phyloP scores from a whole-genome alignment of 2,888 invertebrate species.

The Clitarchus hookeri region DNA sequence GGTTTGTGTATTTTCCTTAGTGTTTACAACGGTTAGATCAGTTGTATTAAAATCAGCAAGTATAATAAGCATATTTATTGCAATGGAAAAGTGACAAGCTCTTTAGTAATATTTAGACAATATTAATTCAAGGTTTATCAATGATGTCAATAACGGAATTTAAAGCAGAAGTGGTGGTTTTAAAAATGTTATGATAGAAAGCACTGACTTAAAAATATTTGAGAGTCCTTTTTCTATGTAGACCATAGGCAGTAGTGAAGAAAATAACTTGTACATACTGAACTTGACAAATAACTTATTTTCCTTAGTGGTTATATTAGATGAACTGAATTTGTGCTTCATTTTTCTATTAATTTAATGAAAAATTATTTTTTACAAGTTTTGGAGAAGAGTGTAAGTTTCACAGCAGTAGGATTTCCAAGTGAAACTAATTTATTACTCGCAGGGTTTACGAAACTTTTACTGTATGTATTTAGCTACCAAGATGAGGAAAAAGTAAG shows the following conservation, averaged over 20 bases:
- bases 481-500: not conserved
- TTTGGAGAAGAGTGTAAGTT: not conserved
- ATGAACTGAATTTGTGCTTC: not conserved
- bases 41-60: not conserved
- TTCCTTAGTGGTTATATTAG: not conserved
- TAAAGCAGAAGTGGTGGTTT: not conserved
- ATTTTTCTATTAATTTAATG: constrained; percentile 14
- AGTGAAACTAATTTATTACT: not conserved
- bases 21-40: not conserved
- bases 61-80: not conserved
- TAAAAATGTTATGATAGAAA: not conserved
- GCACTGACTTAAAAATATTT: not conserved
- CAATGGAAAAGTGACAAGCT: not conserved
- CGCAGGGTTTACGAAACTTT: not conserved
- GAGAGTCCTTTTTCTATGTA: not conserved
- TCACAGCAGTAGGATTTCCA: not conserved
- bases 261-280: not conserved
- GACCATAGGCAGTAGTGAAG: not conserved
- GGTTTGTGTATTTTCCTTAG: not conserved
- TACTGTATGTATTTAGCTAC: not conserved
- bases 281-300: constrained; percentile 2
- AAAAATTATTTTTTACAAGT: constrained; percentile 5
- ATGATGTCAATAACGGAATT: not conserved
- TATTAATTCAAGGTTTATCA: constrained; percentile 1
- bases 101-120: not conserved